These are phyloP conservation scores for Arremon brunneinucha DNA, from an alignment of 2,797 vertebrate genomes.

Conservation along the genomic window DNA sequence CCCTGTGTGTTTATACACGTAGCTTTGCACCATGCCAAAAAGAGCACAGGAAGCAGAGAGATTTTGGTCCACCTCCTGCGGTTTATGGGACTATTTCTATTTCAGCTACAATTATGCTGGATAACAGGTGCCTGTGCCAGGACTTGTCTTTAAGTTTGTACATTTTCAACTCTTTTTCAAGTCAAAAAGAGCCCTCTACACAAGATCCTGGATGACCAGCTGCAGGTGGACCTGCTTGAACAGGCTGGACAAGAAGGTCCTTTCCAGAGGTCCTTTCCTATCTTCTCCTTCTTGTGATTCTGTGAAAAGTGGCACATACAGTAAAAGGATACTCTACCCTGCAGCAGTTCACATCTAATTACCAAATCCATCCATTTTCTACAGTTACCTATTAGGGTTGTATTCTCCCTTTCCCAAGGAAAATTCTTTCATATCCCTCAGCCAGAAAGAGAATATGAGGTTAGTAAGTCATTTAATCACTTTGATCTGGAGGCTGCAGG, in stretches of 20 bases:
- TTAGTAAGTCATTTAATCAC: neutral
- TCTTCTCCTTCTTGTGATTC: neutral
- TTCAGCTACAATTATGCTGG: neutral
- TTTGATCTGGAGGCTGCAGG: neutral
- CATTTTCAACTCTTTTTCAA: neutral
- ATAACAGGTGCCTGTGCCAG: neutral
- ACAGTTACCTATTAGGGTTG: neutral
- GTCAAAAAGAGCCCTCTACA: neutral
- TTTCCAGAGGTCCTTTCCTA: neutral
- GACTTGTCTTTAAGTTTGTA: neutral
- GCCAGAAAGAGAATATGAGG: neutral
- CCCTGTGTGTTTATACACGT: neutral
- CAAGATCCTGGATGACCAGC: neutral
- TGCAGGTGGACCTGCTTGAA: neutral
- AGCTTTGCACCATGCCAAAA: neutral
- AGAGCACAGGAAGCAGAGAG: neutral
- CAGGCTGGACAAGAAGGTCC: neutral
- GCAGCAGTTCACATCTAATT: neutral
- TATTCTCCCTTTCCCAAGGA: neutral
- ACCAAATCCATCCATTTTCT: neutral
- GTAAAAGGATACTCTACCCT: neutral
- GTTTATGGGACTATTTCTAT: neutral
- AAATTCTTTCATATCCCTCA: neutral
- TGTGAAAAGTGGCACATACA: neutral
- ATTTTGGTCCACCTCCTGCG: neutral